A percentile compares a stretch with the other conserved stretches of the same genome.
phyloP scores from a whole-genome alignment of 2,113 vertebrate species.

The Alethe castanea region DNA sequence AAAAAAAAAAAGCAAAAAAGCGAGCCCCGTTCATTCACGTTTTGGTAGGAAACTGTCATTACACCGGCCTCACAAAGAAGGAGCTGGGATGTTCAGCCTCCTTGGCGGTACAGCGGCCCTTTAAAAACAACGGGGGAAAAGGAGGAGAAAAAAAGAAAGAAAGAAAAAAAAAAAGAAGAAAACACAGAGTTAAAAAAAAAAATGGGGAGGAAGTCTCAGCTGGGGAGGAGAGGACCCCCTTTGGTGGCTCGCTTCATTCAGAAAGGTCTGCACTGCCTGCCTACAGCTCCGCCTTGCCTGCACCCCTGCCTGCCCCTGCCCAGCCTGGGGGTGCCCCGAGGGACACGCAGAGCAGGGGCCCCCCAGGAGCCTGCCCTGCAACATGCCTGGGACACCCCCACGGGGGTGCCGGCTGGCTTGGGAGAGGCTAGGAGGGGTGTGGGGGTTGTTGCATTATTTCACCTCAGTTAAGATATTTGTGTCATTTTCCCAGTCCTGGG shows the following conservation, averaged over 20 bases:
- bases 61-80: background rate
- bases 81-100: conserved; percentile 20
- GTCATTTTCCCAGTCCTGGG: conserved; percentile 29
- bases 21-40: background rate
- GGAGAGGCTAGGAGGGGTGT: too few relatives aligned
- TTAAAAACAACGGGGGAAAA: fast-evolving
- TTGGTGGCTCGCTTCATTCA: background rate
- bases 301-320: background rate
- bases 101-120: background rate
- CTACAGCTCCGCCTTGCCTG: background rate
- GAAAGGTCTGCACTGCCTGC: background rate
- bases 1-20: background rate
- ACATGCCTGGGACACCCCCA: background rate
- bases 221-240: background rate
- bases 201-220: too few relatives aligned
- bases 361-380: background rate
- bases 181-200: too few relatives aligned
- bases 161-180: background rate
- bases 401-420: background rate
- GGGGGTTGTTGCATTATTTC: background rate
- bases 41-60: conserved; percentile 3
- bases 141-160: too few relatives aligned
- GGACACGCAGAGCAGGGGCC: background rate
- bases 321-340: background rate
- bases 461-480: conserved; percentile 60